Conservation (phyloP, 92 coral and sea anemone species). For the Muricea muricata region DNA sequence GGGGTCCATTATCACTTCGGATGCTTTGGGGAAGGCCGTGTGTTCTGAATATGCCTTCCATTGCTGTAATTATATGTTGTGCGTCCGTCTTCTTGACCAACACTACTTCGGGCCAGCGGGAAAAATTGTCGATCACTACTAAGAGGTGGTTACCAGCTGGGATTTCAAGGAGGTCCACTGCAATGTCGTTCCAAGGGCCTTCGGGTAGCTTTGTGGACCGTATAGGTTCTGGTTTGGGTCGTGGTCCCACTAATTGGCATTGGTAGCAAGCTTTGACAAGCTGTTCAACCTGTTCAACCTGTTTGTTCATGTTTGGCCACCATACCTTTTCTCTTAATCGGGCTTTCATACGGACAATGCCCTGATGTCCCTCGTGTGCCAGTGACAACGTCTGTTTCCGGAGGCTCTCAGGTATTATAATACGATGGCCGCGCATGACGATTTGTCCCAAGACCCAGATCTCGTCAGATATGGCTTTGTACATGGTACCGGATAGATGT, state of each 20-base stretch:
- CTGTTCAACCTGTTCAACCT: constrained; percentile 56
- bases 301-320: constrained; percentile 59
- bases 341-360: constrained; percentile 39
- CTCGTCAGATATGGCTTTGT: constrained; percentile 37
- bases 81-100: no score
- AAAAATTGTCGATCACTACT: constrained; percentile 57
- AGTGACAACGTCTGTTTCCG: background rate
- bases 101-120: no score
- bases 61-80: no score
- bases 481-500: constrained; percentile 16
- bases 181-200: constrained; percentile 71
- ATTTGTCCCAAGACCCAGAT: constrained; percentile 2
- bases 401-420: background rate
- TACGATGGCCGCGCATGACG: constrained; percentile 1
- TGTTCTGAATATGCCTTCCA: constrained; percentile 71
- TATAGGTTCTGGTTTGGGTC: constrained; percentile 67
- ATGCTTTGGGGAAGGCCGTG: constrained; percentile 69
- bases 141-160: constrained; percentile 61
- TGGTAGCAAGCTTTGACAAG: constrained; percentile 40
- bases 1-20: constrained; percentile 68
- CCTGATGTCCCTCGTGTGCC: constrained; percentile 57
- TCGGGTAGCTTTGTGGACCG: constrained; percentile 70
- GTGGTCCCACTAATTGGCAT: constrained; percentile 58
- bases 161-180: constrained; percentile 55
- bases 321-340: constrained; percentile 51